A percentile compares a stretch with the other conserved stretches of the same genome.
phyloP scores from a whole-genome alignment of 2,888 invertebrate genomes.

The Apodemia mormo region DNA sequence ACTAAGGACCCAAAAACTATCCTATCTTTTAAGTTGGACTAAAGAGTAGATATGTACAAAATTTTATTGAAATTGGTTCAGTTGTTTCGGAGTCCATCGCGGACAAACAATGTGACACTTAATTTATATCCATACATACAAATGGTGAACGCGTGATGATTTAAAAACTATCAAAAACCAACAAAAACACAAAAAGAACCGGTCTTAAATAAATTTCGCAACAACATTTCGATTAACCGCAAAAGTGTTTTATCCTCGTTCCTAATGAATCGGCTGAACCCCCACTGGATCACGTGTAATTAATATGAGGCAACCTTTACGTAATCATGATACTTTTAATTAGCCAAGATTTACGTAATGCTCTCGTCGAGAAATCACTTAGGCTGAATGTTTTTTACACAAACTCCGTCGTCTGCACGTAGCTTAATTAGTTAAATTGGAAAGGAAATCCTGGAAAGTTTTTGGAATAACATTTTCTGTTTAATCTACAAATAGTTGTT shows the following conservation, averaged over 20 bases:
- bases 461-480: conserved; percentile 3
- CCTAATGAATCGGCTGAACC: conserved; percentile 11
- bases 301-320: conserved; percentile 16
- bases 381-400: conserved; percentile 10
- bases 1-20: too few relatives aligned
- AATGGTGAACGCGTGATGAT: too few relatives aligned
- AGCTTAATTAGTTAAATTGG: conserved; percentile 15
- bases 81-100: too few relatives aligned
- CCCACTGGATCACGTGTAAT: conserved; percentile 9
- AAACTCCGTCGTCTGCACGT: background rate
- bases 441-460: background rate
- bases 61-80: too few relatives aligned
- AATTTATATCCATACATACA: too few relatives aligned
- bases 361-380: conserved; percentile 15
- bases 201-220: background rate
- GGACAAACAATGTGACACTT: too few relatives aligned
- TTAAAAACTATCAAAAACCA: too few relatives aligned
- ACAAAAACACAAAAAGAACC: background rate
- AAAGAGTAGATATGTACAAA: too few relatives aligned
- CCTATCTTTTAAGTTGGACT: too few relatives aligned
- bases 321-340: conserved; percentile 15
- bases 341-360: conserved; percentile 12
- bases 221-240: conserved; percentile 1
- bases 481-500: conserved; percentile 5
- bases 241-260: conserved; percentile 1